phyloP scores from a whole-genome alignment of 2,888 invertebrate genomes.

The Drosophila cognata region DNA sequence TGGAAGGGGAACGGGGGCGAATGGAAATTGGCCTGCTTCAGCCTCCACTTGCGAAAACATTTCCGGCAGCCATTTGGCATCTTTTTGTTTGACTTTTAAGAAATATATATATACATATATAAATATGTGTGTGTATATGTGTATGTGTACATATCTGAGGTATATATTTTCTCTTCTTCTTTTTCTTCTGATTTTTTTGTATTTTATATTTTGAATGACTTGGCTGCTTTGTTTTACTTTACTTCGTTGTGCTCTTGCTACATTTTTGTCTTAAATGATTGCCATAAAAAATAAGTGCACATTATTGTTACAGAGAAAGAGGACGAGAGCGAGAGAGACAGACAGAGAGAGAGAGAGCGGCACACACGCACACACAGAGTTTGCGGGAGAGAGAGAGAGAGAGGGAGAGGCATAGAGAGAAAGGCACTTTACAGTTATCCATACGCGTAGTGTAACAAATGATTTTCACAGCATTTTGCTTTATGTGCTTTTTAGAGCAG shows the following conservation, averaged over 20 bases:
- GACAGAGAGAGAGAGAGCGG: background rate
- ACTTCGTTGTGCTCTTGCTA: constrained; percentile 64
- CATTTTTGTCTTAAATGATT: constrained; percentile 80
- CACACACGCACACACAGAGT: background rate
- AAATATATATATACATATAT: constrained; percentile 28
- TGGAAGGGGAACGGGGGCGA: background rate
- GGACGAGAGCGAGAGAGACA: background rate
- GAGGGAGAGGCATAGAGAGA: constrained; percentile 24
- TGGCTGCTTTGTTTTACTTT: constrained; percentile 68
- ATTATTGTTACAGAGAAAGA: constrained; percentile 71
- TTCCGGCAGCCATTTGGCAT: constrained; percentile 69
- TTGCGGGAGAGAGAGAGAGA: background rate
- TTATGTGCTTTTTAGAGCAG: constrained; percentile 73
- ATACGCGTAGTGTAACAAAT: constrained; percentile 80
- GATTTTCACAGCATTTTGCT: constrained; percentile 79
- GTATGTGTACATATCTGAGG: background rate
- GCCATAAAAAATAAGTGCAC: constrained; percentile 80
- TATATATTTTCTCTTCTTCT: background rate
- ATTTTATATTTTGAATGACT: constrained; percentile 46
- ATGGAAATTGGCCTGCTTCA: constrained; percentile 51
- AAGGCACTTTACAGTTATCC: constrained; percentile 76
- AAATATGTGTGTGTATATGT: background rate
- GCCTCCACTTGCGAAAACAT: constrained; percentile 63
- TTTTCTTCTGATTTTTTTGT: background rate
- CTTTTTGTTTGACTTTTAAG: constrained; percentile 44